These are phyloP conservation scores for Luperina testacea DNA, from an alignment of 2,888 invertebrate species.

Conservation along the genomic window DNA sequence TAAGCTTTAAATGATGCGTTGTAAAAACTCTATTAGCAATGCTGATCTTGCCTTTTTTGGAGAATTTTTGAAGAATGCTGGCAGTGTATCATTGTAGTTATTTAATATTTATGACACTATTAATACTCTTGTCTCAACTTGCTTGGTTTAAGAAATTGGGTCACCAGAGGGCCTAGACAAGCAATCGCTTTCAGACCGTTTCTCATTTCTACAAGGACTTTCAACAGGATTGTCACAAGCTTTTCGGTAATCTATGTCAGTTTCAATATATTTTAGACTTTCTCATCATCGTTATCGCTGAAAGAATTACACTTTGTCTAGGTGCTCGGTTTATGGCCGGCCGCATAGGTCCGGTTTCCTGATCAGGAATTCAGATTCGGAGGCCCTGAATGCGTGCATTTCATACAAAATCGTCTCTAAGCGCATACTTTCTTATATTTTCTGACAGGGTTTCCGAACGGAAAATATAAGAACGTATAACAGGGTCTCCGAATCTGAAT, in stretches of 20 bases:
- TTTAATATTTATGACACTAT: conserved; percentile 23
- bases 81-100: conserved; percentile 28
- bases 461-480: no score
- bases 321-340: neutral
- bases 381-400: no score
- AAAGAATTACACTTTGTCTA: neutral
- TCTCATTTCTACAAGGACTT: neutral
- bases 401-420: no score
- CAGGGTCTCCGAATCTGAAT: no score
- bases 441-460: no score
- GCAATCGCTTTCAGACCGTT: neutral
- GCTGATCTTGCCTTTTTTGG: conserved; percentile 37
- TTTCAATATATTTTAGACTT: neutral
- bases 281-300: neutral
- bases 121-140: neutral
- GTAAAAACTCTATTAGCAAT: conserved; percentile 50
- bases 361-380: no score
- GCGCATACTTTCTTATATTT: no score
- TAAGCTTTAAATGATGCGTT: conserved; percentile 26
- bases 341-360: no score
- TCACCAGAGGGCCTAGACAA: neutral
- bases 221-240: neutral
- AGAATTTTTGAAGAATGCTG: conserved; percentile 29
- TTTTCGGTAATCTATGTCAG: neutral
- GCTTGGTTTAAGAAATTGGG: neutral